Conservation (phyloP, 2,113 vertebrate genomes). For the Labeo rohita region DNA sequence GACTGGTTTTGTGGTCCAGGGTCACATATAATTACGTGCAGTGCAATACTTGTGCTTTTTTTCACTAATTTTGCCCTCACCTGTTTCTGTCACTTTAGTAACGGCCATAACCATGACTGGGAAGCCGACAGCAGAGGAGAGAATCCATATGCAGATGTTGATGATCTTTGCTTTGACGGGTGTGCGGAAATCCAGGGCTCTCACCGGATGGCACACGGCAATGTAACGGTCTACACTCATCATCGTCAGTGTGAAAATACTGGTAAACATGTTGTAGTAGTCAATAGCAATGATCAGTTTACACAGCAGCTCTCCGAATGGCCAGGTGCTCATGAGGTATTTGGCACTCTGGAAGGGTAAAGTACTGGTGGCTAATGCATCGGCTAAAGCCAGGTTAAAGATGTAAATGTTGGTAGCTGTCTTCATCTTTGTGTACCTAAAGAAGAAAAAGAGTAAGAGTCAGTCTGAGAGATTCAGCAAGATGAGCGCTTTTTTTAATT, state of each 20-base stretch:
- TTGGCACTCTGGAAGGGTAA: constrained; percentile 96
- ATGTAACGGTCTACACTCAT: constrained; percentile 98
- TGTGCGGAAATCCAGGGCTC: constrained; percentile 91
- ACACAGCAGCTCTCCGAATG: constrained; percentile 90
- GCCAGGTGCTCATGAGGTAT: constrained; percentile 95
- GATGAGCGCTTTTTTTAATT: neutral
- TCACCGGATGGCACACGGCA: constrained; percentile 92
- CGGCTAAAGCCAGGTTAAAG: constrained; percentile 94
- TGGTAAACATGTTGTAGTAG: constrained; percentile 99
- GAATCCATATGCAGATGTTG: constrained; percentile 95
- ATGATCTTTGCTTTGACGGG: constrained; percentile 93
- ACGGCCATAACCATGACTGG: constrained; percentile 93
- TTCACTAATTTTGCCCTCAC: constrained; percentile 67
- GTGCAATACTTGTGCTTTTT: neutral
- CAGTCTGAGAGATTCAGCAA: neutral
- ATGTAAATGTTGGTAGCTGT: constrained; percentile 99
- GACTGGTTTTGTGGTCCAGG: too few relatives aligned
- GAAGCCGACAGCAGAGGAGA: constrained; percentile 89
- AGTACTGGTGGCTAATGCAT: constrained; percentile 91
- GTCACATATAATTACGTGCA: neutral
- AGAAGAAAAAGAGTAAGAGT: constrained; percentile 10
- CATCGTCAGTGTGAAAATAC: constrained; percentile 98
- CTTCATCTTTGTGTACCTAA: constrained; percentile 98
- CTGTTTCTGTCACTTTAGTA: constrained; percentile 80
- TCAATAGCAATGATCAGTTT: constrained; percentile 92